Evolutionary conservation across 2,888 invertebrate species (phyloP), one percentile per base, ranked within the genome.

Genomic region (Biston betularia): DNA sequence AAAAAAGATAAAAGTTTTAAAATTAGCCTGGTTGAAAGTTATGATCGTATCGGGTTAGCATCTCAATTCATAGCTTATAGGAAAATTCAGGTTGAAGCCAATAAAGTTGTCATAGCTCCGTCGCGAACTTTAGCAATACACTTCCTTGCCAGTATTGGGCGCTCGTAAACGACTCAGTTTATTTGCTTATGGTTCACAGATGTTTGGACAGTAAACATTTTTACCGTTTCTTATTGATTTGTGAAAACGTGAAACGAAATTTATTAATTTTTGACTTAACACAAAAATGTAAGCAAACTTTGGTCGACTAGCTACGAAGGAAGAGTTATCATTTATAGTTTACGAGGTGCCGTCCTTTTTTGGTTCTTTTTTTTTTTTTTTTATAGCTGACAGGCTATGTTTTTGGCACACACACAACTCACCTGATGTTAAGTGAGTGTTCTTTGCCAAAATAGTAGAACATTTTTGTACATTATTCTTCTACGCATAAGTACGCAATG

Each of bases 41-140:
- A 49, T 66, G 59, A 60, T 63, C 61, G 61, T 44, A 15, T n/a
- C 54, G 60, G 61, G 56, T 72, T 68, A 64, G 64, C 71, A 71
- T 71, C 68, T 52, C 68, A 67, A 75, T 73, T 73, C 71, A 71
- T 71, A 52, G 71, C 67, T 69, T 65, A 59, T 56, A 66, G 69
- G 67, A 71, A 73, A 73, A 70, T 62, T 72, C 68, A 68, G 65
- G 63, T 66, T 55, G 65, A 62, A 63, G 71, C 74, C 73, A 71
- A 71, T 75, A 75, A 75, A 73, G 67, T 71, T 68, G 71, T 65
- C 71, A 71, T 75, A 71, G 71, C 68, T 63, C 55, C 62, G 65
- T 71, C 71, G 50, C 67, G 46, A 73, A 75, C 68, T 73, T 71
- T 69, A 45, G 71, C 71, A 75, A 72, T 72, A 72, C 74, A 72